phyloP scores from a whole-genome alignment of 2,797 vertebrate species.

The Fratercula arctica region DNA sequence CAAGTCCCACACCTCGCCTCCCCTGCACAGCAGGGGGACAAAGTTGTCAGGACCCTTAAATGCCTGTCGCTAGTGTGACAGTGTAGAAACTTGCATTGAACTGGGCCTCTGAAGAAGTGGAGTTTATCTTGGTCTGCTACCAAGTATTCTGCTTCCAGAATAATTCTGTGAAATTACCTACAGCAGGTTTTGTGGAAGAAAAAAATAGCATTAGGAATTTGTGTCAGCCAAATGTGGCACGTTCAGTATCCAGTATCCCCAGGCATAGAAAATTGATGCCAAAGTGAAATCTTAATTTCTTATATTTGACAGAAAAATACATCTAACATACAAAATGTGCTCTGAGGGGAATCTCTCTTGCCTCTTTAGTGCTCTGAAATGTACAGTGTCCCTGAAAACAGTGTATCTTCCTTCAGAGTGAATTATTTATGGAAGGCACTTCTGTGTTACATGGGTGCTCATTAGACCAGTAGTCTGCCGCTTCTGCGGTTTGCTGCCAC shows the following conservation, averaged over 20 bases:
- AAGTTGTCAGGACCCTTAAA: neutral
- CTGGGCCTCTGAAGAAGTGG: neutral
- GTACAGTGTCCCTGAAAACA: neutral
- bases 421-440: slow-evolving; percentile 34
- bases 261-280: neutral
- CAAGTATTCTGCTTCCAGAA: neutral
- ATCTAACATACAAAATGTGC: neutral
- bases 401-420: slow-evolving; percentile 9
- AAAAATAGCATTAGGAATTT: neutral
- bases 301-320: neutral
- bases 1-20: neutral
- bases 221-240: neutral
- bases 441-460: neutral
- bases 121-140: neutral
- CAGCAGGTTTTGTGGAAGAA: neutral
- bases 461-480: neutral
- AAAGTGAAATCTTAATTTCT: neutral
- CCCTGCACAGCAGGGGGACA: too few species aligned
- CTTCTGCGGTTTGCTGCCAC: neutral
- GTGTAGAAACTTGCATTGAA: neutral
- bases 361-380: slow-evolving; percentile 1
- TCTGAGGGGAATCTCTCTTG: neutral
- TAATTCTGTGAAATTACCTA: neutral
- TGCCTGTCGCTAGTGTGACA: neutral
- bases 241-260: neutral